phyloP scores from a whole-genome alignment of 2,888 invertebrate genomes.

The Caenorhabditis sulstoni region DNA sequence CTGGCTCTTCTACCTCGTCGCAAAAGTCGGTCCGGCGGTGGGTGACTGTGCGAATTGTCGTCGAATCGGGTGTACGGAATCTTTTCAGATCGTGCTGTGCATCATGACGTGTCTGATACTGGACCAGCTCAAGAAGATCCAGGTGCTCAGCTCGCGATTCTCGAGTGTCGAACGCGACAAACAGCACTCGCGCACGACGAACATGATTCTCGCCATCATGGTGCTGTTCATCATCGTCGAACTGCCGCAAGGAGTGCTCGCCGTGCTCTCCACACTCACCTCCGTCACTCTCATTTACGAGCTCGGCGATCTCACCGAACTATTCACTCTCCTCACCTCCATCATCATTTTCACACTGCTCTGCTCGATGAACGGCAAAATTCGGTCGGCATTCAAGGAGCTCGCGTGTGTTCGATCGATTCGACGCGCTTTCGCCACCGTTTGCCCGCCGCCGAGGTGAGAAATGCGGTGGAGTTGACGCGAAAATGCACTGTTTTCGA shows the following conservation, averaged over 20 bases:
- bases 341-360: constrained; percentile 76
- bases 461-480: too few relatives aligned
- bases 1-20: constrained; percentile 72
- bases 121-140: constrained; percentile 71
- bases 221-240: constrained; percentile 77
- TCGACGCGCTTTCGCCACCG: constrained; percentile 19
- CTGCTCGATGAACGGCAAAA: constrained; percentile 75
- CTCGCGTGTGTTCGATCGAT: constrained; percentile 57
- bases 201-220: constrained; percentile 77
- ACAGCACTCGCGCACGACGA: constrained; percentile 76
- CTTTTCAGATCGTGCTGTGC: constrained; percentile 70
- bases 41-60: constrained; percentile 4
- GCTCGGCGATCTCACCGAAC: constrained; percentile 76
- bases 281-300: constrained; percentile 61
- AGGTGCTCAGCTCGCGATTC: constrained; percentile 72
- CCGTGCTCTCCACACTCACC: constrained; percentile 68
- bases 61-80: not conserved
- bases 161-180: constrained; percentile 71
- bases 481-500: too few relatives aligned
- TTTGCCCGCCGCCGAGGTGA: constrained; percentile 55
- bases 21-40: constrained; percentile 70
- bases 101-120: constrained; percentile 76
- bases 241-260: constrained; percentile 75
- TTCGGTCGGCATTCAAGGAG: constrained; percentile 64
- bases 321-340: constrained; percentile 75